A percentile compares a stretch with the other conserved stretches of the same genome.
These are phyloP conservation scores for Zaprionus ghesquierei DNA, from an alignment of 1,140 invertebrate genomes.

Conservation along the genomic window DNA sequence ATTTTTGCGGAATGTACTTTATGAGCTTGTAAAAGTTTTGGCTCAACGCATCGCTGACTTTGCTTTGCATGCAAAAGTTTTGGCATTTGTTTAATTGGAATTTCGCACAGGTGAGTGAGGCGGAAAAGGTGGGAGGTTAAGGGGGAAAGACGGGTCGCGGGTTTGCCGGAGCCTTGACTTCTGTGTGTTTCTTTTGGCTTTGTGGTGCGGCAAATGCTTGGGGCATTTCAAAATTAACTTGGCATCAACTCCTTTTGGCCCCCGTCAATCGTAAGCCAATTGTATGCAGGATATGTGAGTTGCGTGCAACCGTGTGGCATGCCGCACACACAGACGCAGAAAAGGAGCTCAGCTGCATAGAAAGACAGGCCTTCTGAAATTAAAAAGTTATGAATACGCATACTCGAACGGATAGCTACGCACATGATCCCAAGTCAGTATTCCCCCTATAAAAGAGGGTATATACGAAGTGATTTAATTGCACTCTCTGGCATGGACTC, in stretches of 20 bases:
- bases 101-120: slow-evolving; percentile 39
- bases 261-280: slow-evolving; percentile 13
- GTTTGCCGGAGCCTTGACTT: not conserved
- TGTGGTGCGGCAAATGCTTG: slow-evolving; percentile 12
- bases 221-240: slow-evolving; percentile 35
- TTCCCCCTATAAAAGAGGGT: no score
- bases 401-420: no score
- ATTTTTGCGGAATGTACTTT: slow-evolving; percentile 26
- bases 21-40: slow-evolving; percentile 39
- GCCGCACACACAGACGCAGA: not conserved
- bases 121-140: not conserved
- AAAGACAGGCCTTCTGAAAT: no score
- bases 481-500: no score
- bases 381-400: no score
- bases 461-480: no score
- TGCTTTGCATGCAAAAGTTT: slow-evolving; percentile 61
- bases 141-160: not conserved
- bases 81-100: slow-evolving; percentile 80
- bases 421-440: no score
- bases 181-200: slow-evolving; percentile 3
- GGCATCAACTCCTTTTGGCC: slow-evolving; percentile 8
- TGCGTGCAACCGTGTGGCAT: not conserved
- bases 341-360: no score
- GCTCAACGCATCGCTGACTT: slow-evolving; percentile 34
- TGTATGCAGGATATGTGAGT: not conserved